Conservation (phyloP, 1,140 invertebrate species). For the Eufriesea mexicana region DNA sequence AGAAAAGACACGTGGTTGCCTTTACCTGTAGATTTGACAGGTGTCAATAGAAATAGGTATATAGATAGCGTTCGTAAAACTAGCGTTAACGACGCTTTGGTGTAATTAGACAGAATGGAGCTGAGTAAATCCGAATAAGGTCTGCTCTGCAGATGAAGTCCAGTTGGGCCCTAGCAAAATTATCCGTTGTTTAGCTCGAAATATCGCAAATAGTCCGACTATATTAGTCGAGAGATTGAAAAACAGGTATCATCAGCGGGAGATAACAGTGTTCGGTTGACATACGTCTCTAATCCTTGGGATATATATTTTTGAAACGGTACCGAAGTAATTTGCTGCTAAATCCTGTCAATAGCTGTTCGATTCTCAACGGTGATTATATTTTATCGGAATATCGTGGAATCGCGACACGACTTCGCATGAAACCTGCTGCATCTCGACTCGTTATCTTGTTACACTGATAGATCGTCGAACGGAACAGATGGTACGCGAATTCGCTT, state of each 20-base stretch:
- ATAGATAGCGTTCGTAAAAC: too few relatives aligned
- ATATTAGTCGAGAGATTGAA: background rate
- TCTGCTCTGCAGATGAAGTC: background rate
- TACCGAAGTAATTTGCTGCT: too few relatives aligned
- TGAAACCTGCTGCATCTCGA: background rate
- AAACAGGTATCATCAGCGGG: background rate
- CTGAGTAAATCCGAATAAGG: background rate
- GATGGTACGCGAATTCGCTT: conserved; percentile 55
- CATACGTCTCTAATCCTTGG: background rate
- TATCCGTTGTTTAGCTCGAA: background rate
- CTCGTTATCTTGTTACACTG: background rate
- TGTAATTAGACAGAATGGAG: background rate
- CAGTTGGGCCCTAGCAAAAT: conserved; percentile 1
- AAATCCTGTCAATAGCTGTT: background rate
- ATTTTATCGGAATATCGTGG: background rate
- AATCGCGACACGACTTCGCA: background rate
- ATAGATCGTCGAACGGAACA: conserved; percentile 30
- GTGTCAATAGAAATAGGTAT: too few relatives aligned
- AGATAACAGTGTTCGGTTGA: background rate
- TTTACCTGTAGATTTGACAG: too few relatives aligned
- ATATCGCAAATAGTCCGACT: too few relatives aligned
- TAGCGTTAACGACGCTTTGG: background rate
- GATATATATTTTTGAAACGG: background rate
- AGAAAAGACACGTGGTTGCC: too few relatives aligned
- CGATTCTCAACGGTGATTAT: background rate